A percentile compares a stretch with the other conserved stretches of the same genome.
These are phyloP conservation scores for Meteorus sp. DNA, from an alignment of 1,140 invertebrate genomes.

Conservation along the genomic window DNA sequence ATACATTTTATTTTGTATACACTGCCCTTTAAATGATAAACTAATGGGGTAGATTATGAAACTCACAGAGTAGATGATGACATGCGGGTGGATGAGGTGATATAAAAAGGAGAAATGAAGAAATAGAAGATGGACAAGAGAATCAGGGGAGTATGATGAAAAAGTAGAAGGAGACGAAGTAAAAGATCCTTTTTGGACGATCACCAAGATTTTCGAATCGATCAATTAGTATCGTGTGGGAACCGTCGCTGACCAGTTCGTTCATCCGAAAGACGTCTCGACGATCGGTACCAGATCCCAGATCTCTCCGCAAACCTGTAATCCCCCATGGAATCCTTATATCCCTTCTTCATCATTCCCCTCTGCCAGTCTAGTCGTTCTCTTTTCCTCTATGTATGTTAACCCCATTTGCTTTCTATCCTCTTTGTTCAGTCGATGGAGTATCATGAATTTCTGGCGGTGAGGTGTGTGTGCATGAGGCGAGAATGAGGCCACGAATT, in stretches of 20 bases:
- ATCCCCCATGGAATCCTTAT: constrained; percentile 25
- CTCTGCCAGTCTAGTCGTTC: no score
- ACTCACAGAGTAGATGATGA: neutral
- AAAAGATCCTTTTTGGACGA: constrained; percentile 46
- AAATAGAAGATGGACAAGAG: constrained; percentile 13
- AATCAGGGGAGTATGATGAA: constrained; percentile 27
- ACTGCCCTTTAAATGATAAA: neutral
- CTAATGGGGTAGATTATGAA: no score
- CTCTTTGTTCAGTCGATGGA: constrained; percentile 10
- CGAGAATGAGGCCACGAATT: constrained; percentile 1
- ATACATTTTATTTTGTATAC: constrained; percentile 7
- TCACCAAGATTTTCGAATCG: constrained; percentile 59
- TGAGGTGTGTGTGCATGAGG: neutral
- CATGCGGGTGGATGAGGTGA: neutral
- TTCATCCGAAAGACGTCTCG: constrained; percentile 38
- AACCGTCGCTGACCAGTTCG: constrained; percentile 47
- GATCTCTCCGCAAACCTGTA: constrained; percentile 42
- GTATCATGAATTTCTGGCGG: constrained; percentile 10
- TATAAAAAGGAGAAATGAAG: constrained; percentile 5
- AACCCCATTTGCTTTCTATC: no score
- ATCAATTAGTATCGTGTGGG: constrained; percentile 61
- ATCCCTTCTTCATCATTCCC: constrained; percentile 38
- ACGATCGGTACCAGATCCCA: constrained; percentile 48
- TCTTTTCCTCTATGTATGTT: constrained; percentile 25
- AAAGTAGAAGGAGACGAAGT: constrained; percentile 27